These are phyloP conservation scores for Acronicta leporina DNA, from an alignment of 2,888 invertebrate species.

Conservation along the genomic window DNA sequence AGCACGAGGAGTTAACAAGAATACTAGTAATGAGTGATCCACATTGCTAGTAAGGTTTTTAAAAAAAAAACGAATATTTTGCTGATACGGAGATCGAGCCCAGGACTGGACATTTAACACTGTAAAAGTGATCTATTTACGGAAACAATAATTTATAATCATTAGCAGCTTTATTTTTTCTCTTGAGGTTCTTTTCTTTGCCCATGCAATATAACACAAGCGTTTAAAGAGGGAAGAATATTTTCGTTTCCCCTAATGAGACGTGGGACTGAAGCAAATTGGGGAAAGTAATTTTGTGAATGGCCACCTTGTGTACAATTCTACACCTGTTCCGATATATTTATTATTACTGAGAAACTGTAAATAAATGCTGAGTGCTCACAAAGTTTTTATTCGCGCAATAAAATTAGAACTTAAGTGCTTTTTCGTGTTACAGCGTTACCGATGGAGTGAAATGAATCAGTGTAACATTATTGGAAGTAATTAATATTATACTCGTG, in stretches of 20 bases:
- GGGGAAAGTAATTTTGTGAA: slow-evolving; percentile 66
- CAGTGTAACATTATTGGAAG: slow-evolving; percentile 10
- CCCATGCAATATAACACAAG: slow-evolving; percentile 15
- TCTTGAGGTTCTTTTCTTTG: slow-evolving; percentile 1
- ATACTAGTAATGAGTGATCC: too few species aligned
- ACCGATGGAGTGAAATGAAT: neutral
- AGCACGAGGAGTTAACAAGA: too few species aligned
- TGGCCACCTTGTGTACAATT: slow-evolving; percentile 61
- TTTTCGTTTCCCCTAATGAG: slow-evolving; percentile 59
- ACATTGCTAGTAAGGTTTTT: too few species aligned
- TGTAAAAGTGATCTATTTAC: too few species aligned
- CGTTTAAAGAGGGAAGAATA: slow-evolving; percentile 47
- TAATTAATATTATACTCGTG: slow-evolving; percentile 1
- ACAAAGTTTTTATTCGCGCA: slow-evolving; percentile 18
- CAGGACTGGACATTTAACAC: too few species aligned
- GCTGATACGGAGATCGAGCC: too few species aligned
- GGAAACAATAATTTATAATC: neutral
- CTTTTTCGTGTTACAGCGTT: slow-evolving; percentile 20
- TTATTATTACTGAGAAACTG: slow-evolving; percentile 34
- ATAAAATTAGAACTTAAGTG: slow-evolving; percentile 25
- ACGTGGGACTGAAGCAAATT: slow-evolving; percentile 59
- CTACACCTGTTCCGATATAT: slow-evolving; percentile 60
- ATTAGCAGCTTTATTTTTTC: too few species aligned
- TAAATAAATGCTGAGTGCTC: slow-evolving; percentile 31
- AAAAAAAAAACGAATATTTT: too few species aligned